Evolutionary conservation across 2,113 vertebrate genomes (phyloP), one percentile per base, ranked within the genome.

Genomic region (Pomatostomus ruficeps): DNA sequence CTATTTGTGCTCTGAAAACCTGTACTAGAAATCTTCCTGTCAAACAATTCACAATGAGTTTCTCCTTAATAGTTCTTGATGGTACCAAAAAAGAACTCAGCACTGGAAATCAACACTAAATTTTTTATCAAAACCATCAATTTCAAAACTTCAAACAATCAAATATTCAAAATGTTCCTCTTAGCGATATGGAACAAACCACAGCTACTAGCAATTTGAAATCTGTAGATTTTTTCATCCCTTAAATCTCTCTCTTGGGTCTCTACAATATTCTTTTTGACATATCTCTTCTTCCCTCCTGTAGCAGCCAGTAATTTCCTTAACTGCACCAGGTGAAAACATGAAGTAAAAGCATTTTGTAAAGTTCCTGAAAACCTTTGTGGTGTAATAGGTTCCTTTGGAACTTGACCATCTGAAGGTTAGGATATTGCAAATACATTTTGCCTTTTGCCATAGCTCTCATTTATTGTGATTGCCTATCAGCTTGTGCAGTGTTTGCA

Each of bases 1-100:
- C 88, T 93, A 95, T 98, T 95, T 83, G 68, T 48, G 83, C 82
- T 95, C 67, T 97, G 82, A 93, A 96, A 94, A 78, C 5, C 0
- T 15, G 70, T 91, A 87, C 24, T 48, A 36, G 54, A 93, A 83
- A 46, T 68, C 43, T 77, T 84, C 48, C 54, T 61, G 54, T 85
- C 58, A 85, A 82, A 63, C 6, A 57, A 42, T n/a, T 45, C 40
- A 16, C 13, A 26, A 54, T 13, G 16, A 93, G 17, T 59, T 89
- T 91, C 23, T 93, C 66, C 26, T 95, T 91, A 91, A 87, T 67
- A 83, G 42, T 43, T 55, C 63, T 55, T 68, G 43, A 58, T 31
- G 21, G 29, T 5, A 59, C 29, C 2, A 6, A 70, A 90, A 66
- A 68, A 52, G 18, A 91, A 28, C 20, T 26, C 36, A 20, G 29